Percentiles rank a stretch among this genome's conserved stretches.
phyloP scores from a whole-genome alignment of 2,797 vertebrate genomes.

The Alcedo atthis region DNA sequence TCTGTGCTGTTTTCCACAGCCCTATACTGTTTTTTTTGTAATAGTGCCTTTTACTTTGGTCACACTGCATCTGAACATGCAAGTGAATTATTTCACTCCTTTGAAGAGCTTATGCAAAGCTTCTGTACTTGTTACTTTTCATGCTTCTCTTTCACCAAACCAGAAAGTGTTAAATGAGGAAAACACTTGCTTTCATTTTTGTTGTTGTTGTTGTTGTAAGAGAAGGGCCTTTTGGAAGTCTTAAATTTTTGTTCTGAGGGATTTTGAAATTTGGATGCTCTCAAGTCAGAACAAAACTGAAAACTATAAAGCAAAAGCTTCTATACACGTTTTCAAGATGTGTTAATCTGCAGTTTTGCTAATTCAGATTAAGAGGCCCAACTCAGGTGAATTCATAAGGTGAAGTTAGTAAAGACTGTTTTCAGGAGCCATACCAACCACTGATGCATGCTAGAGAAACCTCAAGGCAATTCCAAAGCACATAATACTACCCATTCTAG shows the following conservation, averaged over 20 bases:
- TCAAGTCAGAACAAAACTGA: not conserved
- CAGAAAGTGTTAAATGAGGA: not conserved
- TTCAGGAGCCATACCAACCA: not conserved
- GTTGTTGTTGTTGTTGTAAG: not conserved
- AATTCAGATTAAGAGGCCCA: not conserved
- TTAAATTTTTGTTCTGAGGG: not conserved
- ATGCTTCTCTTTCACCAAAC: not conserved
- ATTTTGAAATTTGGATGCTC: not conserved
- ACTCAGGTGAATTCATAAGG: not conserved
- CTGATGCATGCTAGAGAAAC: not conserved
- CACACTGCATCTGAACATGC: slow-evolving; percentile 33
- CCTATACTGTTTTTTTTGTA: not conserved
- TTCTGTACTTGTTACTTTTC: not conserved
- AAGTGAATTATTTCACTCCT: not conserved
- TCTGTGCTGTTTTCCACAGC: not conserved
- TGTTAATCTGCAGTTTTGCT: not conserved
- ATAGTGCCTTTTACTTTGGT: not conserved
- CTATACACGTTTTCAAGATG: not conserved
- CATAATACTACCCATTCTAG: not conserved
- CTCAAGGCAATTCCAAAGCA: not conserved
- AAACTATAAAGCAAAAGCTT: not conserved
- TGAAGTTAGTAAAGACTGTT: not conserved
- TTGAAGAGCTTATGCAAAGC: not conserved
- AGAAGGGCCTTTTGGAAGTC: not conserved
- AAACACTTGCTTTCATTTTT: not conserved